phyloP scores from a whole-genome alignment of 2,888 invertebrate species.

The Sarcophaga caerulescens region DNA sequence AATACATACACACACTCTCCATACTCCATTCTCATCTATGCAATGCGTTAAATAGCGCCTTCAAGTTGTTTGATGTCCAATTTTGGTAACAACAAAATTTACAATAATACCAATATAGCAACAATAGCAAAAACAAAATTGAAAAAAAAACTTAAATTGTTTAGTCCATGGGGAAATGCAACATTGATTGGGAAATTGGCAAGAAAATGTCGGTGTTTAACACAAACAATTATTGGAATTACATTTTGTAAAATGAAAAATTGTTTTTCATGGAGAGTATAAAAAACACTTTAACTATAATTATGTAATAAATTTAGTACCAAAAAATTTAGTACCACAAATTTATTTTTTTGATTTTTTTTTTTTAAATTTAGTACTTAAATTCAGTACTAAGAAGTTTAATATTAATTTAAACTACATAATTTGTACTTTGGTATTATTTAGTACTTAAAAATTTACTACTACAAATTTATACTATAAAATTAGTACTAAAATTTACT shows the following conservation, averaged over 20 bases:
- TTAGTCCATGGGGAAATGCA: conserved; percentile 26
- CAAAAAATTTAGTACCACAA: too few relatives aligned
- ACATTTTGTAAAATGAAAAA: background rate
- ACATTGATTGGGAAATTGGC: conserved; percentile 54
- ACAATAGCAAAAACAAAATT: background rate
- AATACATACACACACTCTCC: conserved; percentile 12
- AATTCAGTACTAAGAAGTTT: too few relatives aligned
- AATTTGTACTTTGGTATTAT: too few relatives aligned
- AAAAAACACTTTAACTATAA: too few relatives aligned
- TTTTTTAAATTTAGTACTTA: too few relatives aligned
- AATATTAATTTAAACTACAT: too few relatives aligned
- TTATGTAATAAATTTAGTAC: too few relatives aligned
- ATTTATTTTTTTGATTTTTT: too few relatives aligned
- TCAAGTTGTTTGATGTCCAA: conserved; percentile 67
- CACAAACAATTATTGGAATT: conserved; percentile 38
- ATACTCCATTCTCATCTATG: background rate
- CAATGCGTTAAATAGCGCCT: conserved; percentile 66
- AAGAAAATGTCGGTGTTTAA: conserved; percentile 31
- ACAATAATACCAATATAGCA: background rate
- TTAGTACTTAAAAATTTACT: too few relatives aligned
- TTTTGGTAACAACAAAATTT: conserved; percentile 52
- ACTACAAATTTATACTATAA: too few relatives aligned
- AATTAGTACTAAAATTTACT: too few relatives aligned
- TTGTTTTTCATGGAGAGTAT: background rate
- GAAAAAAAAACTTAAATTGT: conserved; percentile 41